These are phyloP conservation scores for Chrysopilus asiliformis DNA, from an alignment of 2,888 invertebrate species.

Conservation along the genomic window DNA sequence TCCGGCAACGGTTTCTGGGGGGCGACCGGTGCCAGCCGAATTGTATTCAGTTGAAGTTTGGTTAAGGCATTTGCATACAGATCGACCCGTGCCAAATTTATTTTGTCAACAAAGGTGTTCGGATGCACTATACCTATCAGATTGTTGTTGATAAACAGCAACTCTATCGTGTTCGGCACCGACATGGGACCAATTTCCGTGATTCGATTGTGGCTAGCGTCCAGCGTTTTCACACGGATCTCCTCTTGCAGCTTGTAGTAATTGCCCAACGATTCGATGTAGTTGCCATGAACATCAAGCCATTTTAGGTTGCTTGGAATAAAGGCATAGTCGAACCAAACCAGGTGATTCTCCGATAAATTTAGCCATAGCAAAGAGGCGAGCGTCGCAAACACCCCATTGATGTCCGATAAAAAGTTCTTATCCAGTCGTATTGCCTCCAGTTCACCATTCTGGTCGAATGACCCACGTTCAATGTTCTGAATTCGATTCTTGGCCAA, in stretches of 20 bases:
- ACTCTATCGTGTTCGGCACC: slow-evolving; percentile 76
- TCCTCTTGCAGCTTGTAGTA: slow-evolving; percentile 76
- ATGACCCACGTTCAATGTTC: slow-evolving; percentile 71
- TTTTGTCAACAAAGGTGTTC: slow-evolving; percentile 76
- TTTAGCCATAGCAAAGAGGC: slow-evolving; percentile 76
- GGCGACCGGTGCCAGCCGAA: slow-evolving; percentile 55
- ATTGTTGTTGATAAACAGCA: slow-evolving; percentile 81
- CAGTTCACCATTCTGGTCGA: slow-evolving; percentile 65
- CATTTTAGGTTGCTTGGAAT: slow-evolving; percentile 80
- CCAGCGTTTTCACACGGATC: slow-evolving; percentile 73
- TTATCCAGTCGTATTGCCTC: slow-evolving; percentile 80
- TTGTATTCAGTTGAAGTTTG: slow-evolving; percentile 67
- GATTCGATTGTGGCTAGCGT: slow-evolving; percentile 81
- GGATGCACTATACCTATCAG: slow-evolving; percentile 65
- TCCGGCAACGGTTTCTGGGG: slow-evolving; percentile 62
- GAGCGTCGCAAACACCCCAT: slow-evolving; percentile 76
- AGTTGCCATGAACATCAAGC: slow-evolving; percentile 84
- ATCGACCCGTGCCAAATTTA: slow-evolving; percentile 73
- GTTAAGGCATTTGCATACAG: slow-evolving; percentile 80
- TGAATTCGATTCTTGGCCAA: slow-evolving; percentile 82
- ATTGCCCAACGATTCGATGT: slow-evolving; percentile 74
- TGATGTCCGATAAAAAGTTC: slow-evolving; percentile 77
- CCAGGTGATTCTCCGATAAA: slow-evolving; percentile 79
- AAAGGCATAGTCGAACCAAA: slow-evolving; percentile 88
- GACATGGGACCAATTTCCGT: slow-evolving; percentile 67